Conservation (phyloP, 2,888 invertebrate species). For the Chrysodeixis includens region DNA sequence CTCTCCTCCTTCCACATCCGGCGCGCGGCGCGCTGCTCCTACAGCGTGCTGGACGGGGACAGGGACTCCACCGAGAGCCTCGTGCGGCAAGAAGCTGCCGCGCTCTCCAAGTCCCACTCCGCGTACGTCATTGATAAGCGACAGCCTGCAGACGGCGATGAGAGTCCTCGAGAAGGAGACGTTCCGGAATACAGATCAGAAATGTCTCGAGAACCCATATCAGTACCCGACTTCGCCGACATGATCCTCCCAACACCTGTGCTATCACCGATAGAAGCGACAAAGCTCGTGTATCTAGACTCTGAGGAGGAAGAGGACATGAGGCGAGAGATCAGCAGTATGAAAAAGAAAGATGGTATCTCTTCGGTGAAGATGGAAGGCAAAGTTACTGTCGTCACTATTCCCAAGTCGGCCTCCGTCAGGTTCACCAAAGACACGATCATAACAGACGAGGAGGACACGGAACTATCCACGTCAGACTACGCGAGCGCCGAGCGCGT, state of each 20-base stretch:
- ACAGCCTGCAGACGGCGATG: conserved; percentile 68
- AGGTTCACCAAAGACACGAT: conserved; percentile 87
- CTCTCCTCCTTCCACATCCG: conserved; percentile 92
- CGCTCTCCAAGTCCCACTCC: conserved; percentile 89
- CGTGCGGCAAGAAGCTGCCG: conserved; percentile 73
- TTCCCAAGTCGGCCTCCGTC: conserved; percentile 89
- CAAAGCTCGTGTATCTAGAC: conserved; percentile 92
- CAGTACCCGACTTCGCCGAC: conserved; percentile 93
- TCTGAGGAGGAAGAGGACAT: conserved; percentile 90
- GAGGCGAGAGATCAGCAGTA: conserved; percentile 64
- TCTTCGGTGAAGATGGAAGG: conserved; percentile 79
- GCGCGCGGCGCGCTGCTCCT: conserved; percentile 92
- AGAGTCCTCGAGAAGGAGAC: conserved; percentile 72
- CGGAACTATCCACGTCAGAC: conserved; percentile 91
- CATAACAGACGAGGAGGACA: conserved; percentile 89
- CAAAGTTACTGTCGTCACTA: conserved; percentile 85
- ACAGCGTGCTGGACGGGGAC: conserved; percentile 91
- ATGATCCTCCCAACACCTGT: conserved; percentile 91
- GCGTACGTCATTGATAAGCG: conserved; percentile 88
- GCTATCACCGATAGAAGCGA: conserved; percentile 91
- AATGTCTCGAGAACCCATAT: conserved; percentile 91
- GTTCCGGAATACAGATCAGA: conserved; percentile 71
- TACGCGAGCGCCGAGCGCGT: conserved; percentile 93
- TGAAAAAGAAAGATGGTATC: conserved; percentile 61
- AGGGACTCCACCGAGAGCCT: conserved; percentile 92